Evolutionary conservation across 2,888 invertebrate genomes (phyloP), one percentile per base, ranked within the genome.

Genomic region (Nemotelus nigrinus): DNA sequence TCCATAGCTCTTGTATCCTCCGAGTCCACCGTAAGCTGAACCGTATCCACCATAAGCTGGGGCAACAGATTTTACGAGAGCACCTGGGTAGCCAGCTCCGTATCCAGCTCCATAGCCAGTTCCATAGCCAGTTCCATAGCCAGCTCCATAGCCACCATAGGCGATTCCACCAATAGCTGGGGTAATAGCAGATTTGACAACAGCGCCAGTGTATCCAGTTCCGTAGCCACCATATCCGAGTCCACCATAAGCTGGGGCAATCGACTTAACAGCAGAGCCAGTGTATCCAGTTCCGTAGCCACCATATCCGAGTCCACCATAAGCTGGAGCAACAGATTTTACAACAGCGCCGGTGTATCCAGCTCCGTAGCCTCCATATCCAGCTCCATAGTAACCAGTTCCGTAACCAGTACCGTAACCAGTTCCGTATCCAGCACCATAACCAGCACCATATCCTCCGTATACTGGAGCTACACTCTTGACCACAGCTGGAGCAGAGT

Each of bases 361-460:
- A 25, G 25, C 10, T 57, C 57, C 57, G 2, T 57, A 57, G 25
- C 57, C 57, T 25, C 57, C 57, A 8, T 57, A 57, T 3, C n/a
- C 57, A 57, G 25, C 57, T 57, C n/a, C n/a, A 57, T 2, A 10
- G n/a, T 57, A 25, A 7, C 10, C 57, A 25, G 25, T 25, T 25
- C 57, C 57, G 10, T 57, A 57, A 57, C 57, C 57, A 57, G 57
- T 25, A 25, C 25, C 57, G 25, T 57, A 57, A n/a, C 4, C 65
- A 65, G 47, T 47, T 3, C 65, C 47, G 45, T 45, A 6, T 25
- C 25, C 25, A 25, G 25, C 25, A 25, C 72, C 71, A 44, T 72
- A 72, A 58, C 72, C 72, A 44, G 72, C 57, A 58, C 72, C 72
- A n/a, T 72, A 72, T 72, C 72, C 71, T n/a, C 45, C 48, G 50